Evolutionary conservation across 2,797 vertebrate species (phyloP), one percentile per base, ranked within the genome.

Genomic region (Pygocentrus nattereri): DNA sequence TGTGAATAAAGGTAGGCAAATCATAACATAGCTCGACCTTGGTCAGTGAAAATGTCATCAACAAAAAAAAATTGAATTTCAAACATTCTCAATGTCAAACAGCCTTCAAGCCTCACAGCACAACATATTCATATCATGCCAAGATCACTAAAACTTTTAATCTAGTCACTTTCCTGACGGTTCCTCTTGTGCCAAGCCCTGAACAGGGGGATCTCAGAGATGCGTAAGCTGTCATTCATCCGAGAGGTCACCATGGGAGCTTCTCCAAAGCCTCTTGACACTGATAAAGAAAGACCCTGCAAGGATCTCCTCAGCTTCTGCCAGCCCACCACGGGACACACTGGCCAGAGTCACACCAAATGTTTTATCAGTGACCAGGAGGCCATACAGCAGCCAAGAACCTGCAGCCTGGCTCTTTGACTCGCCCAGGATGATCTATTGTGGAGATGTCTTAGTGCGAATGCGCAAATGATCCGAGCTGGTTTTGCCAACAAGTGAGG

Each of bases 261-360:
- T 84, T 93, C 92, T 93, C 89, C 92, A 19, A 79, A 88, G 86
- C 89, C 88, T 87, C 89, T 84, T 90, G 91, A 91, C 92, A 92
- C 86, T 91, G 86, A 93, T 93, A 90, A 91, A 89, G 80, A 88
- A 90, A 83, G 50, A 85, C 91, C 88, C 89, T 82, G 62, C 86
- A 78, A 90, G 77, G 75, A 83, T 87, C 87, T 88, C 89, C 78
- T 87, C 82, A 86, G 56, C 49, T 64, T 80, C 59, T 84, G 84
- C 89, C 87, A 83, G 80, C 79, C 86, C 81, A 71, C 87, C 85
- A 79, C 76, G 69, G 85, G 88, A 84, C 61, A 84, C 75, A 70
- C 50, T 84, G 76, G 74, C 68, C 81, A 81, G 23, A 49, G 72
- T 70, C 72, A 84, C 76, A 81, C 81, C 83, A 87, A 76, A 72